Base-by-base conservation (phyloP, 2,888 invertebrate genomes). In the Anodontia alba region DNA sequence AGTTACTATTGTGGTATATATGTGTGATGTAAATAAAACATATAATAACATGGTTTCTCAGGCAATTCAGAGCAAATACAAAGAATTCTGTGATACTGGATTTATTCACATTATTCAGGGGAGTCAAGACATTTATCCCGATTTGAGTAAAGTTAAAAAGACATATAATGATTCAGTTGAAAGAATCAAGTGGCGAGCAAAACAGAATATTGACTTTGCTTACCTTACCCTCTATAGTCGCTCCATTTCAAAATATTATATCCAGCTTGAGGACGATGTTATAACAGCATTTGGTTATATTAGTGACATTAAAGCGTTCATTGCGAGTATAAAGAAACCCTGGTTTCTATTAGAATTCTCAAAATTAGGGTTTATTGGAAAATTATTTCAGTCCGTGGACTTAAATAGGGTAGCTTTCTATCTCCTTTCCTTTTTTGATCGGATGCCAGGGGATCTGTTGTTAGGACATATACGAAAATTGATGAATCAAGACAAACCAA, bases 161-260 rank as follows among this genome's bases (percentile, higher is more conserved):
- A 95, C 83, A 7, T 93, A 90, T 76, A 91, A 92, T 68, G 94
- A 95, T 76, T 84, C 92, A 0, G 80, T 88, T 26, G 87, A 90
- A n/a, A 83, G 94, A 66, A 92, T 94, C 0, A 81, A 89, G 71
- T 95, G 95, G 95, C 82, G 95, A 33, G 90, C 94, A 0, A 95
- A 95, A 81, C 95, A 95, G 87, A 94, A 94, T 33, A 77, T 94
- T 26, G 95, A 95, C 85, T 95, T 94, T 83, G 93, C 94, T 0
- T 94, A 92, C 78, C 83, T 94, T 29, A 93, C 93, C 76, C 83
- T 91, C 73, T 94, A 93, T 78, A 84, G 92, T 10, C 81, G 87
- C 29, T 84, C 89, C 12, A 69, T 94, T 54, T 93, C 93, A 1
- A 82, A 89, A 38, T 94, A 93, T 83, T 94, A 94, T 81, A 80